These are phyloP conservation scores for Burhinus oedicnemus DNA, from an alignment of 2,113 vertebrate species.

Conservation along the genomic window DNA sequence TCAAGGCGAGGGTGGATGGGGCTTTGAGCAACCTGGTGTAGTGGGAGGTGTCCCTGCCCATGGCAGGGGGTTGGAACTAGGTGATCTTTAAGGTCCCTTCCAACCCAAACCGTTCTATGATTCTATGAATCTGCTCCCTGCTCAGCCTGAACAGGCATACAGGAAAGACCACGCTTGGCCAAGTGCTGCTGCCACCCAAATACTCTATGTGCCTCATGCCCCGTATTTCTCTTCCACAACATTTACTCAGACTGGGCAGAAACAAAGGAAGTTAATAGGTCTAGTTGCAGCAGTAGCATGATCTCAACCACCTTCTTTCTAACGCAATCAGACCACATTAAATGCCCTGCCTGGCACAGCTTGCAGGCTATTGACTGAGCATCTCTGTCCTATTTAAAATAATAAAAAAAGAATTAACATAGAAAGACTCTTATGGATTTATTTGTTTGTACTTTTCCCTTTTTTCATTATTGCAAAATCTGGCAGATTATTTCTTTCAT, in stretches of 20 bases:
- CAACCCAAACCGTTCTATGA: too few species aligned
- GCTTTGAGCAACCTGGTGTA: too few species aligned
- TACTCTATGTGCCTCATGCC: neutral
- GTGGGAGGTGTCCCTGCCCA: too few species aligned
- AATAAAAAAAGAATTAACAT: neutral
- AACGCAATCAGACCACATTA: neutral
- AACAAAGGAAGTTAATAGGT: neutral
- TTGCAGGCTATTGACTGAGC: neutral
- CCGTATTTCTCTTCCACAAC: neutral
- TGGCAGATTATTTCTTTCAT: neutral
- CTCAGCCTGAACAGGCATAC: neutral
- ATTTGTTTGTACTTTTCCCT: neutral
- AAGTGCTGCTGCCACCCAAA: neutral
- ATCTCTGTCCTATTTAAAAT: neutral
- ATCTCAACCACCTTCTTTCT: neutral
- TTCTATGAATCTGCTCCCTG: neutral
- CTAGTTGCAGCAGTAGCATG: neutral
- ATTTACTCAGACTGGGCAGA: neutral
- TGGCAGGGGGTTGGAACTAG: too few species aligned
- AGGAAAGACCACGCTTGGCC: neutral
- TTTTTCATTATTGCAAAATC: neutral
- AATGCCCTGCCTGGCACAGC: neutral
- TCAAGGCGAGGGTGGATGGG: too few species aligned
- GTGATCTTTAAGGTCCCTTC: too few species aligned
- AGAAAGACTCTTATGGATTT: neutral